Percentiles rank a stretch among this genome's conserved stretches.
phyloP scores from a whole-genome alignment of 1,140 invertebrate species.

The Arion vulgaris region DNA sequence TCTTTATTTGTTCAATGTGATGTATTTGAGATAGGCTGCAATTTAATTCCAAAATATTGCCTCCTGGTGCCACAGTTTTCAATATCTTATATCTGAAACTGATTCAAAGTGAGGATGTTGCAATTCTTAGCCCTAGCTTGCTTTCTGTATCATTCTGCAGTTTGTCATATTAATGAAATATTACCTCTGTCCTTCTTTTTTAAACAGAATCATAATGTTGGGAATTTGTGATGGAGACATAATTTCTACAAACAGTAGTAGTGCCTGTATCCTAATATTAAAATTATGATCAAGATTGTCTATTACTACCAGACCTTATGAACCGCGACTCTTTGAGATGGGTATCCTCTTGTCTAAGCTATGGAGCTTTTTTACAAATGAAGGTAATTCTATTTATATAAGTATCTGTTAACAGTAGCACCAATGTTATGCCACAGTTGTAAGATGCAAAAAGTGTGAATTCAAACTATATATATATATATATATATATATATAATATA shows the following conservation, averaged over 20 bases:
- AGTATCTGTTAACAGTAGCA: neutral
- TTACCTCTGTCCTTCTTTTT: neutral
- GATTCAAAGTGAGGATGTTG: no score
- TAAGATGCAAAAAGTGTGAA: no score
- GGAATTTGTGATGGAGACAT: neutral
- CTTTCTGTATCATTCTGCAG: neutral
- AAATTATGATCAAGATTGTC: neutral
- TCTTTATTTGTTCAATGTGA: no score
- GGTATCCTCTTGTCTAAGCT: slow-evolving; percentile 61
- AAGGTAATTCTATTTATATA: slow-evolving; percentile 51
- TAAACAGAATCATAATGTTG: no score
- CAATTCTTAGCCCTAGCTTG: no score
- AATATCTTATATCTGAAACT: no score
- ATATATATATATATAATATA: no score
- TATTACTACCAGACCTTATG: neutral
- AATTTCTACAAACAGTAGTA: neutral
- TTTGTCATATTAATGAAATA: neutral
- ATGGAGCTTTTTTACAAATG: slow-evolving; percentile 66
- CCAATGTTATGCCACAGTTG: no score
- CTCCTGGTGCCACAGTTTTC: no score
- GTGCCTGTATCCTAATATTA: neutral
- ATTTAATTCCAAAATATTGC: no score
- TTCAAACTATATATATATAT: no score
- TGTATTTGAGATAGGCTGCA: no score
- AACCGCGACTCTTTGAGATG: slow-evolving; percentile 43